Conservation (phyloP, 2,113 vertebrate species). For the Hepsetus odoe region DNA sequence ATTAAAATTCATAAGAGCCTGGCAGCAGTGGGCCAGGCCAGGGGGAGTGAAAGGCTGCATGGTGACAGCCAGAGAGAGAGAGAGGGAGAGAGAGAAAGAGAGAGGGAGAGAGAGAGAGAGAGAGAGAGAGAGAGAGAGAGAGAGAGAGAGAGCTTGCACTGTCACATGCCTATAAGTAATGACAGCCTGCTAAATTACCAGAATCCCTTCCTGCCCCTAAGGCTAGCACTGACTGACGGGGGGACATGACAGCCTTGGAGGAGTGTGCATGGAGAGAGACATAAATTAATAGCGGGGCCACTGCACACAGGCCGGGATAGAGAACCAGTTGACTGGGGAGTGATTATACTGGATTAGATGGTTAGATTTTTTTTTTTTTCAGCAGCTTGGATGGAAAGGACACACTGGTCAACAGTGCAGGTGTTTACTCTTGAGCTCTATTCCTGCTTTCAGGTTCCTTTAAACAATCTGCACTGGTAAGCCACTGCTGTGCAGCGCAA, state of each 20-base stretch:
- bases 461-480: too few species aligned
- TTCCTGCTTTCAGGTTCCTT: constrained; percentile 32
- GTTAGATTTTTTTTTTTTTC: constrained; percentile 13
- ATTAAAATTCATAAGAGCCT: constrained; percentile 58
- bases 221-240: constrained; percentile 63
- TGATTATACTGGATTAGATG: constrained; percentile 65
- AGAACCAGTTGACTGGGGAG: constrained; percentile 58
- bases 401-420: constrained; percentile 38
- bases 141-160: constrained; percentile 45
- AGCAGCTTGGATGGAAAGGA: constrained; percentile 32
- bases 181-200: constrained; percentile 63
- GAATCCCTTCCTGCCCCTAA: constrained; percentile 54
- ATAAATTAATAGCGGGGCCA: constrained; percentile 68
- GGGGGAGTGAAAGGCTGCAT: constrained; percentile 13
- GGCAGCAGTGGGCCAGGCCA: constrained; percentile 39
- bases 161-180: constrained; percentile 61
- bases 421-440: constrained; percentile 14
- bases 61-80: constrained; percentile 47
- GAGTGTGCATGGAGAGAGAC: constrained; percentile 58
- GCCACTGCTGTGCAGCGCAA: too few species aligned
- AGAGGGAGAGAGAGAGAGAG: not conserved
- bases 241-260: constrained; percentile 69
- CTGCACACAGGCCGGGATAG: constrained; percentile 41
- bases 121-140: constrained; percentile 11
- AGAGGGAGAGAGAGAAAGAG: constrained; percentile 4